Conservation (phyloP, 2,113 vertebrate species). For the Acrocephalus arundinaceus region DNA sequence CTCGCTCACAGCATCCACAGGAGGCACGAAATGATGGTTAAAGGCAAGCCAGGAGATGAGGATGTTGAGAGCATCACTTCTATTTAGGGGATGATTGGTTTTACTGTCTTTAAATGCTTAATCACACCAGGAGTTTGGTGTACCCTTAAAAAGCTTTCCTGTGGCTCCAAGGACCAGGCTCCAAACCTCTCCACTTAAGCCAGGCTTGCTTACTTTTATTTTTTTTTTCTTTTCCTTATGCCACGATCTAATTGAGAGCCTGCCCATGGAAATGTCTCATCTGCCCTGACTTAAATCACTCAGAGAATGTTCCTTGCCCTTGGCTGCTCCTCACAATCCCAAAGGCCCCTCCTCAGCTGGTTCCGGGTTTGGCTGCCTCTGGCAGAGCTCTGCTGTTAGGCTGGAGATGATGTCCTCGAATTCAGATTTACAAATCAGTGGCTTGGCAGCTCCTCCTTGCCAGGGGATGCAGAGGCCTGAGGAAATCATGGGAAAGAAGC, state of each 20-base stretch:
- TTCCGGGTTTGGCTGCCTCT: not conserved
- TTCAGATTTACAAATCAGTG: not conserved
- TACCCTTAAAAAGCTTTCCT: not conserved
- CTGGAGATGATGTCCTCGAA: not conserved
- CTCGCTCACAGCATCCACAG: not conserved
- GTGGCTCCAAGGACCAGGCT: not conserved
- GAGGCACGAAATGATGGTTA: not conserved
- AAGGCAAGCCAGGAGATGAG: not conserved
- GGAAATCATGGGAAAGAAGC: not conserved
- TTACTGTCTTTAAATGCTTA: not conserved
- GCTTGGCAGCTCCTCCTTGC: not conserved
- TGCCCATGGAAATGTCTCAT: not conserved
- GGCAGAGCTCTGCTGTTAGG: not conserved
- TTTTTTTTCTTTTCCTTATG: not conserved
- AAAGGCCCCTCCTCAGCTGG: not conserved
- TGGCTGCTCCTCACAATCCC: not conserved
- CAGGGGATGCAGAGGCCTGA: not conserved
- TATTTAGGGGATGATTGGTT: conserved; percentile 1
- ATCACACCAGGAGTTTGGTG: not conserved
- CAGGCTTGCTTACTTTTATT: not conserved
- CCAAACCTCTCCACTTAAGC: not conserved
- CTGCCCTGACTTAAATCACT: not conserved
- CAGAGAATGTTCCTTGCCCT: not conserved
- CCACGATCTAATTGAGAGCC: not conserved
- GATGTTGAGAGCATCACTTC: not conserved